A percentile compares a stretch with the other conserved stretches of the same genome.
Evolutionary conservation across 1,140 invertebrate genomes (phyloP).

Genomic region (Chymomyza costata): DNA sequence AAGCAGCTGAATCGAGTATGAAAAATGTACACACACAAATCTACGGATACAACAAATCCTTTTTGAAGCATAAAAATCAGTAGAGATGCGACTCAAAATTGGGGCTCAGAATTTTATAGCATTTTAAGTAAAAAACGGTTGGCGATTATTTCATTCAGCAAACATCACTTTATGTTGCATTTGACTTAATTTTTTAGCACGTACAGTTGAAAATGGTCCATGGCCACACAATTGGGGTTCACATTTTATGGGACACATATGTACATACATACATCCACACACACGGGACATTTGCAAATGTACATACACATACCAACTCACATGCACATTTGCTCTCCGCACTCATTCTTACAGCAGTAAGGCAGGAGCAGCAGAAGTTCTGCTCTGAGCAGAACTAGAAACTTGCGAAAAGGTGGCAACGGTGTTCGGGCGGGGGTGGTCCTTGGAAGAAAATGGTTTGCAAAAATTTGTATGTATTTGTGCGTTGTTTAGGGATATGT

Average conservation of each 20-base stretch:
- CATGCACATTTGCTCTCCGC: constrained; percentile 31
- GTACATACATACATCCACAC: too few species aligned
- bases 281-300: too few species aligned
- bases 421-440: constrained; percentile 27
- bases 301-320: too few species aligned
- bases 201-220: constrained; percentile 68
- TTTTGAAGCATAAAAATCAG: too few species aligned
- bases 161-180: background rate
- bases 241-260: constrained; percentile 64
- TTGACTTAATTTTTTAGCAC: constrained; percentile 13
- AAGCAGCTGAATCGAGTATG: constrained; percentile 43
- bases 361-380: constrained; percentile 20
- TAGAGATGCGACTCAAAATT: too few species aligned
- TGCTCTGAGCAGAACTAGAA: constrained; percentile 23
- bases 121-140: too few species aligned
- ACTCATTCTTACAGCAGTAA: constrained; percentile 45
- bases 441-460: constrained; percentile 59
- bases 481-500: background rate
- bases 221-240: constrained; percentile 57
- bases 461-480: constrained; percentile 54
- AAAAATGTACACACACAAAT: background rate
- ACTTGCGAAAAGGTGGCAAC: constrained; percentile 48
- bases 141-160: background rate
- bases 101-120: too few species aligned
- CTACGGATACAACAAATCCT: background rate